These are phyloP conservation scores for Siderastrea radians DNA, from an alignment of 92 coral and sea anemone species.

Conservation along the genomic window DNA sequence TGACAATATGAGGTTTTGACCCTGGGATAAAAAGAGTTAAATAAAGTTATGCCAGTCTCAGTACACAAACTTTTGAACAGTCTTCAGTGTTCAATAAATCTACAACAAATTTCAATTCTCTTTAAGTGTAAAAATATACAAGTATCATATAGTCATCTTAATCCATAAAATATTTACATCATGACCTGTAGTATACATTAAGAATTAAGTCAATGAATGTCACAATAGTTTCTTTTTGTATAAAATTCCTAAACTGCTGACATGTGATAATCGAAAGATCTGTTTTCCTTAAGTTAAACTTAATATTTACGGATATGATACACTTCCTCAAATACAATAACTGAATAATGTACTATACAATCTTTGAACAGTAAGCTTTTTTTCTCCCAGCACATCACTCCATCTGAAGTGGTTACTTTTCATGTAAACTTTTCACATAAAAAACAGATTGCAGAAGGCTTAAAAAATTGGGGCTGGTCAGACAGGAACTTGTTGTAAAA, in stretches of 20 bases:
- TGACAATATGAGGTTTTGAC: not conserved
- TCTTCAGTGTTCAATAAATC: slow-evolving; percentile 34
- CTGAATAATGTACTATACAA: slow-evolving; percentile 35
- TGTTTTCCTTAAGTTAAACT: slow-evolving; percentile 46
- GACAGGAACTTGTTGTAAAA: slow-evolving; percentile 3
- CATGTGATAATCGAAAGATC: slow-evolving; percentile 4
- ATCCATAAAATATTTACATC: slow-evolving; percentile 63
- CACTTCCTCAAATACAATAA: slow-evolving; percentile 15
- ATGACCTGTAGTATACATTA: slow-evolving; percentile 50
- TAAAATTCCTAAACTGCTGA: slow-evolving; percentile 43
- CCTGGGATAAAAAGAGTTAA: not conserved
- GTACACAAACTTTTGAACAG: slow-evolving; percentile 30
- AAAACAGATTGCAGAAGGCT: slow-evolving; percentile 11
- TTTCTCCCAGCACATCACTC: not conserved
- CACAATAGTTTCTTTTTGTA: slow-evolving; percentile 32
- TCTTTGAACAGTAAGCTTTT: slow-evolving; percentile 2
- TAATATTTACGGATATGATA: slow-evolving; percentile 48
- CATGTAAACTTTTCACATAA: not conserved
- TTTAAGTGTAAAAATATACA: slow-evolving; percentile 63
- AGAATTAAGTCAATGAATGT: slow-evolving; percentile 49
- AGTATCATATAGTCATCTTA: slow-evolving; percentile 61
- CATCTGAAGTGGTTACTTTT: not conserved
- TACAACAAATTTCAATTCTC: slow-evolving; percentile 40
- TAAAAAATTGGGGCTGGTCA: not conserved
- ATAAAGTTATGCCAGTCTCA: slow-evolving; percentile 12